Conservation (phyloP, 64 coral and sea anemone genomes). For the Porites australiensis region DNA sequence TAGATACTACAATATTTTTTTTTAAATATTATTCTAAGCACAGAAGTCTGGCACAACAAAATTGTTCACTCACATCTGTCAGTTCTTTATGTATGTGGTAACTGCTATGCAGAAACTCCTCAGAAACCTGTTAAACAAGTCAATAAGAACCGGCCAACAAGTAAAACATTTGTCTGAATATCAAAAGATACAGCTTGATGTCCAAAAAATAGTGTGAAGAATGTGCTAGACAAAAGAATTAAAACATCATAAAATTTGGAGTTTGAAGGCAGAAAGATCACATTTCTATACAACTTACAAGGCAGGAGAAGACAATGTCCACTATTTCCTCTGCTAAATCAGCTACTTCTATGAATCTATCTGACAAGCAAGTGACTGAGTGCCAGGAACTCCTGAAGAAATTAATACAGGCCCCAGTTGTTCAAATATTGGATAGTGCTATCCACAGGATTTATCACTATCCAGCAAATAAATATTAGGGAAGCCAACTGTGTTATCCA, state of each 20-base stretch:
- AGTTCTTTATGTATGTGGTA: conserved; percentile 17
- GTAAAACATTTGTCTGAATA: too few species aligned
- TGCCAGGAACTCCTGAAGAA: background rate
- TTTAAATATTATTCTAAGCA: too few species aligned
- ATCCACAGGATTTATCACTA: too few species aligned
- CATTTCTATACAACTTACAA: background rate
- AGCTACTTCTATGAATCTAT: conserved; percentile 12
- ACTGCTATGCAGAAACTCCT: conserved; percentile 13
- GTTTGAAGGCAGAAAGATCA: background rate
- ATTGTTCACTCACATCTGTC: background rate
- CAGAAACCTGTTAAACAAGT: background rate
- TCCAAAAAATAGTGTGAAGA: too few species aligned
- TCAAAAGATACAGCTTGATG: too few species aligned
- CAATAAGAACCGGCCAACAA: background rate
- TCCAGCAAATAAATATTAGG: too few species aligned
- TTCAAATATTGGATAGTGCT: too few species aligned
- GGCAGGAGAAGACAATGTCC: conserved; percentile 3
- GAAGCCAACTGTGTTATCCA: too few species aligned
- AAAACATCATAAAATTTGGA: background rate
- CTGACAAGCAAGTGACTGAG: background rate
- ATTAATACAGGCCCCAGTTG: too few species aligned
- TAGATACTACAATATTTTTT: too few species aligned
- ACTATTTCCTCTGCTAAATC: conserved; percentile 34
- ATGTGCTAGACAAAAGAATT: background rate
- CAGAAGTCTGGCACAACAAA: too few species aligned